Conservation (phyloP, 2,888 invertebrate species). For the Drosophila macrospina region DNA sequence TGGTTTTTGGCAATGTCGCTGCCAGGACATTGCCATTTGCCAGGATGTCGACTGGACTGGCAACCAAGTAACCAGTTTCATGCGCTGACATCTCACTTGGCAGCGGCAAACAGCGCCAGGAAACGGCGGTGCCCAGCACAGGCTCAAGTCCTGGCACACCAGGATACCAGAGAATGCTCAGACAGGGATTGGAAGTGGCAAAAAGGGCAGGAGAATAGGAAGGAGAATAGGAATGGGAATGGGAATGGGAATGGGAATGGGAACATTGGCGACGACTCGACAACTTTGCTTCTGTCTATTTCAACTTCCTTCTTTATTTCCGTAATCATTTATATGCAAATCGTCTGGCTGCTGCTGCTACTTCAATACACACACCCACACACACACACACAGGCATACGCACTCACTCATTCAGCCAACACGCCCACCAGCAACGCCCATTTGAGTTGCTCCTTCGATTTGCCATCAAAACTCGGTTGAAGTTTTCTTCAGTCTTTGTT, state of each 20-base stretch:
- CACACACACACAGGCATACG: slow-evolving; percentile 35
- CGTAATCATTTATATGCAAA: slow-evolving; percentile 82
- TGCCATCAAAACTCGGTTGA: slow-evolving; percentile 66
- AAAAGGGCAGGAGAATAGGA: neutral
- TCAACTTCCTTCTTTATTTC: slow-evolving; percentile 81
- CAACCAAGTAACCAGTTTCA: slow-evolving; percentile 23
- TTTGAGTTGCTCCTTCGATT: slow-evolving; percentile 68
- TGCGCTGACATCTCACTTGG: slow-evolving; percentile 70
- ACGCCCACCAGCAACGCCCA: slow-evolving; percentile 39
- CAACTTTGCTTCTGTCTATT: slow-evolving; percentile 67
- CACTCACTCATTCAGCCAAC: slow-evolving; percentile 34
- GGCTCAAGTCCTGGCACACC: slow-evolving; percentile 1
- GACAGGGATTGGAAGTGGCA: too few relatives aligned
- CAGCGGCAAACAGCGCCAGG: slow-evolving; percentile 41
- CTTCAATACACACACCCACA: slow-evolving; percentile 35
- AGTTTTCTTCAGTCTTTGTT: slow-evolving; percentile 45
- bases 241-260: neutral
- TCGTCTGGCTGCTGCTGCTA: slow-evolving; percentile 63
- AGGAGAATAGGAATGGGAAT: neutral
- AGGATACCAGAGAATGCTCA: neutral
- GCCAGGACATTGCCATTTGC: slow-evolving; percentile 46
- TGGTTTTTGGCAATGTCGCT: slow-evolving; percentile 45
- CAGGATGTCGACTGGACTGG: slow-evolving; percentile 37
- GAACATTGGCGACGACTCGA: slow-evolving; percentile 43
- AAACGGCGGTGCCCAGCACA: slow-evolving; percentile 6